Evolutionary conservation across 2,797 vertebrate species (phyloP), one percentile per base, ranked within the genome.

Genomic region (Todus mexicanus): DNA sequence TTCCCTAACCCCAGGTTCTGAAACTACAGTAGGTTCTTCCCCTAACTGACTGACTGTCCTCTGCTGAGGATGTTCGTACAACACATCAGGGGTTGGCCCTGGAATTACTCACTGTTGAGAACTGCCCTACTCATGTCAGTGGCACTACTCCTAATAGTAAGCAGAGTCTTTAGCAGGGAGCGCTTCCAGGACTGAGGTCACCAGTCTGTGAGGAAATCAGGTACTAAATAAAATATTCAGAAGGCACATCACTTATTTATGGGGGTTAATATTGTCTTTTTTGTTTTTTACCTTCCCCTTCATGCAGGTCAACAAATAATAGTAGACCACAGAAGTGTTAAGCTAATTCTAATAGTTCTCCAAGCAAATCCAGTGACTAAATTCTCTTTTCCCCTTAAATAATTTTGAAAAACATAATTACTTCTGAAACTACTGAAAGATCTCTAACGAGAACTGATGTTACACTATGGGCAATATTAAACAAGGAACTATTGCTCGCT

Each of bases 381-480:
- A 94, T 86, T 84, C 22, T 95, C 84, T 76, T 83, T 90, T 91
- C 57, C 70, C 76, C 76, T 93, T 92, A 95, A 96, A 96, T 95
- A 95, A 91, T 91, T 93, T 64, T 86, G 82, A 92, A 93, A 94
- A 84, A 23, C 76, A 33, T 95, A 95, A 96, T 96, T 95, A 95
- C 94, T 93, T 95, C 73, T 95, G 95, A 95, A 95, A 53, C 70
- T 81, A 70, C 82, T 50, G 84, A 78, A 94, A 92, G 87, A 85
- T 92, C 92, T 91, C 94, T 95, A 95, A 96, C 88, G 92, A 96
- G 84, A 93, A 94, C 56, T 94, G 94, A 95, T 95, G 87, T 68
- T 95, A 94, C 93, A 93, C 91, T 91, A 76, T 81, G 87, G 93
- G 93, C 92, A 92, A 96, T 95, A 90, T 93, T 94, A 89, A 95